phyloP scores from a whole-genome alignment of 1,140 invertebrate species.

The Rhagoletis zephyria region DNA sequence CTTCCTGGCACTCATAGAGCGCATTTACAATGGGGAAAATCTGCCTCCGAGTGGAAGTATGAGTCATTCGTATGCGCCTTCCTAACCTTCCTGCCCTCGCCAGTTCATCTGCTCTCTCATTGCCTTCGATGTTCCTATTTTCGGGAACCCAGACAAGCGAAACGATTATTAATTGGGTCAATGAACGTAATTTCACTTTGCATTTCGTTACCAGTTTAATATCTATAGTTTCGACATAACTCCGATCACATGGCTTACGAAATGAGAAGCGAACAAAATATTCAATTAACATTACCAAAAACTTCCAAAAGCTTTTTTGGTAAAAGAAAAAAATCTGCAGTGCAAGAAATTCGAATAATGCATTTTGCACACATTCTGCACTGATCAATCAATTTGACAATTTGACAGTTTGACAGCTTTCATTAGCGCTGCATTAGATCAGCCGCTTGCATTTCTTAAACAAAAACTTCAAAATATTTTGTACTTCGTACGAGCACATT shows the following conservation, averaged over 20 bases:
- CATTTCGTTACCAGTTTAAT: too few relatives aligned
- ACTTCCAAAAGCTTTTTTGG: background rate
- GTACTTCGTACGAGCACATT: background rate
- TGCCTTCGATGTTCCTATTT: too few relatives aligned
- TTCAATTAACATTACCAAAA: background rate
- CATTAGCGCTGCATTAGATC: slow-evolving; percentile 49
- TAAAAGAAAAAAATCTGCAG: background rate
- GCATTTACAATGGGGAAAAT: too few relatives aligned
- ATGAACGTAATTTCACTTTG: too few relatives aligned
- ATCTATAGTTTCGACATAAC: too few relatives aligned
- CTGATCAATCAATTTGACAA: slow-evolving; percentile 52
- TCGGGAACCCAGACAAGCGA: too few relatives aligned
- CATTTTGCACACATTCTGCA: slow-evolving; percentile 18
- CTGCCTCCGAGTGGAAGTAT: too few relatives aligned
- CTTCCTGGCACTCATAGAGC: too few relatives aligned
- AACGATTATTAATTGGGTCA: too few relatives aligned
- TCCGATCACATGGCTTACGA: background rate
- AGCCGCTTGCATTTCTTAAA: background rate
- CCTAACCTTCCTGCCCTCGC: too few relatives aligned
- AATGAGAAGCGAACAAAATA: background rate
- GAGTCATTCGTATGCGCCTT: too few relatives aligned
- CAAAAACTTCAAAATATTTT: background rate
- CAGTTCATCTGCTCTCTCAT: too few relatives aligned
- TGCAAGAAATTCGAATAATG: background rate
- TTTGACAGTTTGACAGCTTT: slow-evolving; percentile 40